Evolutionary conservation across 2,797 vertebrate genomes (phyloP), one percentile per base, ranked within the genome.

Genomic region (Poecilia gillii): DNA sequence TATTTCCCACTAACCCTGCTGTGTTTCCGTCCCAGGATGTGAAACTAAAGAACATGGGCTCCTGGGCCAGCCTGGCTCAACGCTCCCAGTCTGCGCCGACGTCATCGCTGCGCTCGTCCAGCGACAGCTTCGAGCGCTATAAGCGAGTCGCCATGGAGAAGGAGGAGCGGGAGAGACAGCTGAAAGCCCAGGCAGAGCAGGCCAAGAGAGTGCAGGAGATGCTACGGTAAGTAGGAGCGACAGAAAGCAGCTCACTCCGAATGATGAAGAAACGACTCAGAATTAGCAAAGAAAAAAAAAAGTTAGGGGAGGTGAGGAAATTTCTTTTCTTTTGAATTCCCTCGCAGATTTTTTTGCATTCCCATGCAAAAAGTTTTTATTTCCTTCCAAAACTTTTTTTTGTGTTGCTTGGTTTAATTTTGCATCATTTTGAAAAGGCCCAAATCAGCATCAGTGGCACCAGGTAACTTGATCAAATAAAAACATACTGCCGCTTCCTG

Each of bases 121-220:
- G 97, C 7, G 97, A 98, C 91, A 98, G 97, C 94, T 98, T 98
- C 0, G 97, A 98, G 79, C 96, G 97, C 87, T 98, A 98, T 92
- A 95, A 94, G 73, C 94, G 97, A 0, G 97, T 94, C 0, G 97
- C 97, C 0, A 90, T 97, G 13, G 97, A 98, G 93, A 98, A 98
- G 86, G 97, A 98, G 89, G 97, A 98, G 87, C 88, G 97, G 0
- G 97, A 98, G 93, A 95, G 96, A 81, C 97, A 97, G 16, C 95
- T 98, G 64, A 97, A 97, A 89, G 97, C 96, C 0, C 97, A 97
- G 93, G 97, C 96, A 0, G 97, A 98, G 78, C 97, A 97, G 41
- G 97, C 96, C 0, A 94, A 96, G 78, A 93, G 96, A 75, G 97
- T 97, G 82, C 91, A 97, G 28, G 97, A 94, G 81, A 97, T 97